phyloP scores from a whole-genome alignment of 2,113 vertebrate species.

The Python bivittatus region DNA sequence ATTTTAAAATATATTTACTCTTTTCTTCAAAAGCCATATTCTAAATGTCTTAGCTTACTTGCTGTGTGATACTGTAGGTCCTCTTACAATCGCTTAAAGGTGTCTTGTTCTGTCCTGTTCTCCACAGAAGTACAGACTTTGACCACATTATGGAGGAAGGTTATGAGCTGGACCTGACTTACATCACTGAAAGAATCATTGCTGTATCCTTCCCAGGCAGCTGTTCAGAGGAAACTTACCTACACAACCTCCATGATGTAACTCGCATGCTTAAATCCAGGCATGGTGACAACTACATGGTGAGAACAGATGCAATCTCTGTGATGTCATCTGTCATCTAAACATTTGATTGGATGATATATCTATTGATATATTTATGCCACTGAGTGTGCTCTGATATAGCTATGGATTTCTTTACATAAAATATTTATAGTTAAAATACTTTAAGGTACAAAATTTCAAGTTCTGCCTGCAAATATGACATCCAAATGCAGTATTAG shows the following conservation, averaged over 20 bases:
- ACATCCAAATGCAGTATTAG: background rate
- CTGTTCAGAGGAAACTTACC: constrained; percentile 89
- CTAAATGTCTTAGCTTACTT: background rate
- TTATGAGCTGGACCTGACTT: constrained; percentile 92
- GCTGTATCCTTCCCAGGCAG: constrained; percentile 87
- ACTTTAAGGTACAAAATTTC: background rate
- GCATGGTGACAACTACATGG: constrained; percentile 95
- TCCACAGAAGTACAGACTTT: constrained; percentile 61
- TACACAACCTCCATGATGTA: constrained; percentile 87
- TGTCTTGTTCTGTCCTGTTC: background rate
- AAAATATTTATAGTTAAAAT: background rate
- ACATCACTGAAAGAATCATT: constrained; percentile 94
- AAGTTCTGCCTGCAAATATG: background rate
- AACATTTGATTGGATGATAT: background rate
- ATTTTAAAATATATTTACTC: background rate
- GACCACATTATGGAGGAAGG: constrained; percentile 86
- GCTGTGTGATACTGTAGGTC: background rate
- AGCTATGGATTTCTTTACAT: background rate
- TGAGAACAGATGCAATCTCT: constrained; percentile 63
- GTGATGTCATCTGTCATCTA: background rate
- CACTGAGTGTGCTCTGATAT: background rate
- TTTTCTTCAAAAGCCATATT: background rate
- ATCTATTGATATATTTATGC: background rate
- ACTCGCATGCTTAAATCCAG: constrained; percentile 95
- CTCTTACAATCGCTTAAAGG: background rate